phyloP scores from a whole-genome alignment of 2,888 invertebrate species.

The Thymelicus sylvestris region DNA sequence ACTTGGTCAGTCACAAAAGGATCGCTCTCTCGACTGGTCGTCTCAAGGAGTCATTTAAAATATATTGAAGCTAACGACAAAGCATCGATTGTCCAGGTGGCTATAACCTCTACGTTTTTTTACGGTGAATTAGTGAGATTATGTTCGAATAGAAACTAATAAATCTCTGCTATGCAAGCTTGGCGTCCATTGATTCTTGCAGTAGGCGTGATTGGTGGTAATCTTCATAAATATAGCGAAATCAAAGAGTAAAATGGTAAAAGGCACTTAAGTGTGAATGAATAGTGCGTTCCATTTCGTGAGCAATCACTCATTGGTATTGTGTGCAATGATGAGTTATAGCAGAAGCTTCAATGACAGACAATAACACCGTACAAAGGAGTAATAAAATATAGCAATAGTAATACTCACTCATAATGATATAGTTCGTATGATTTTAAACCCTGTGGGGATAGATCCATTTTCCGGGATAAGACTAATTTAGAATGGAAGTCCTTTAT shows the following conservation, averaged over 20 bases:
- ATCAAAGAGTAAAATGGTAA: conserved; percentile 31
- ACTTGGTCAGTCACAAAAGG: conserved; percentile 74
- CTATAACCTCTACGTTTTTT: conserved; percentile 76
- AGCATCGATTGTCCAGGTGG: conserved; percentile 73
- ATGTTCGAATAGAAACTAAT: conserved; percentile 78
- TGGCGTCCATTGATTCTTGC: conserved; percentile 73
- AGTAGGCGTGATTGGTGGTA: conserved; percentile 75
- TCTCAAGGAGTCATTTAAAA: conserved; percentile 78
- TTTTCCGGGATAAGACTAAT: too few species aligned
- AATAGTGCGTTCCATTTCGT: conserved; percentile 26
- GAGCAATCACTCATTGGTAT: conserved; percentile 30
- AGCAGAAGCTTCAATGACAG: not conserved
- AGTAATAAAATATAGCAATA: conserved; percentile 1
- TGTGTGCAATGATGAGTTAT: conserved; percentile 23
- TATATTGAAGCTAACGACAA: conserved; percentile 79
- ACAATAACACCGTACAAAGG: conserved; percentile 1
- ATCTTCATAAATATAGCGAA: conserved; percentile 75
- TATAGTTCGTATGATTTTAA: too few species aligned
- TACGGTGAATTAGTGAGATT: conserved; percentile 82
- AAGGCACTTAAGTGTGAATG: conserved; percentile 27
- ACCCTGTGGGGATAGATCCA: too few species aligned
- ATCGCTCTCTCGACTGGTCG: conserved; percentile 65
- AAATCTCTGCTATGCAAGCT: conserved; percentile 69
- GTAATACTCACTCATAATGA: too few species aligned
- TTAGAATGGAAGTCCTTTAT: too few species aligned